Percentiles rank a stretch among this genome's conserved stretches.
Evolutionary conservation across 2,888 invertebrate species (phyloP).

Genomic region (Platerodrilus igneus): DNA sequence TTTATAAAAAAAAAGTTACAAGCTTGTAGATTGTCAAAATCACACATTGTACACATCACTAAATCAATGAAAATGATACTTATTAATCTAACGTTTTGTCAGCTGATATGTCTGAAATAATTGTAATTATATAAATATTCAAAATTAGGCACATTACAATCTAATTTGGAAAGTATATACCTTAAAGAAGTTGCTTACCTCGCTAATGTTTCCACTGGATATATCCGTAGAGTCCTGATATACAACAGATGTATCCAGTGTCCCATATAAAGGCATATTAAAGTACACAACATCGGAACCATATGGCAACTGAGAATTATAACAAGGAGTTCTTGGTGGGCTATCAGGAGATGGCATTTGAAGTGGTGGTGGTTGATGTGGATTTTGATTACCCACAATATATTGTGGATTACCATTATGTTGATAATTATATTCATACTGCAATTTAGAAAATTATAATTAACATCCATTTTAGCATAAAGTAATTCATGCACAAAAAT

Average conservation of each 20-base stretch:
- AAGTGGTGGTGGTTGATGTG: conserved; percentile 29
- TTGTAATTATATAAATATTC: too few relatives aligned
- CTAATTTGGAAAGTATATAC: too few relatives aligned
- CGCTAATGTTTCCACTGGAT: conserved; percentile 35
- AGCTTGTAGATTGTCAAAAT: too few relatives aligned
- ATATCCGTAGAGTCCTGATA: conserved; percentile 39
- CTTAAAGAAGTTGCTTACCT: too few relatives aligned
- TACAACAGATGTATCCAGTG: conserved; percentile 35
- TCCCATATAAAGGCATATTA: conserved; percentile 39
- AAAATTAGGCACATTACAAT: too few relatives aligned
- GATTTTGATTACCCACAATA: conserved; percentile 36
- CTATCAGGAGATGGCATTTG: conserved; percentile 35
- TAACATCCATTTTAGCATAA: too few relatives aligned
- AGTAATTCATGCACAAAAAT: too few relatives aligned
- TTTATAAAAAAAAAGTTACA: too few relatives aligned
- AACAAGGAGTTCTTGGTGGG: conserved; percentile 36
- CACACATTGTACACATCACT: too few relatives aligned
- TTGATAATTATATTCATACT: conserved; percentile 45
- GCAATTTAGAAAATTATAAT: conserved; percentile 22
- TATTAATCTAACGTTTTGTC: too few relatives aligned
- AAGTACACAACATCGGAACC: conserved; percentile 35
- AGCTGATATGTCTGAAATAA: too few relatives aligned
- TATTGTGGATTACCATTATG: conserved; percentile 39
- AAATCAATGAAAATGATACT: too few relatives aligned
- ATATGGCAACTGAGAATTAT: conserved; percentile 29